These are phyloP conservation scores for Caranx melampygus DNA, from an alignment of 2,113 vertebrate genomes.

Conservation along the genomic window DNA sequence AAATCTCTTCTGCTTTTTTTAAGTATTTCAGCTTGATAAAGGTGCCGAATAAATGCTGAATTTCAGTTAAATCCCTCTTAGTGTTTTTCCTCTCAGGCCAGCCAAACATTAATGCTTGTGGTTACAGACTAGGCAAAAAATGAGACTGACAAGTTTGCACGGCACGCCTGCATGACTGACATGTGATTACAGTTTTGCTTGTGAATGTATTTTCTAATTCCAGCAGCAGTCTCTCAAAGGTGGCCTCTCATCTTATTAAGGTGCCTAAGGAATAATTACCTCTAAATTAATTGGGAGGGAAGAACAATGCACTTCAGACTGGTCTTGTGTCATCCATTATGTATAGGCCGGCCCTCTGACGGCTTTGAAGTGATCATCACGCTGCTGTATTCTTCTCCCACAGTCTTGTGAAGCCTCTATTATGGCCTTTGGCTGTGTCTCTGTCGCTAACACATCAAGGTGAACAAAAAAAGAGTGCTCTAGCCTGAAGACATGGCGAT, in stretches of 20 bases:
- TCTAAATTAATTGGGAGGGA: constrained; percentile 73
- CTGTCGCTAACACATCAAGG: constrained; percentile 70
- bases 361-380: constrained; percentile 73
- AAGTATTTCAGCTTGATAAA: not conserved
- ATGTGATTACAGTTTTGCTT: constrained; percentile 24
- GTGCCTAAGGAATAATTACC: constrained; percentile 71
- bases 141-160: not conserved
- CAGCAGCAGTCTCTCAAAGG: constrained; percentile 47
- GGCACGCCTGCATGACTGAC: constrained; percentile 22
- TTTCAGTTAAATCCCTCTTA: not conserved
- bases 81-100: not conserved
- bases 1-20: not conserved
- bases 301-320: constrained; percentile 67
- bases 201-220: constrained; percentile 43
- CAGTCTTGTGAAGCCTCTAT: constrained; percentile 67
- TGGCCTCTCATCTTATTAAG: constrained; percentile 57
- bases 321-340: constrained; percentile 74
- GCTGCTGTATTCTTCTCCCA: constrained; percentile 57
- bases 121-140: not conserved
- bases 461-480: constrained; percentile 38
- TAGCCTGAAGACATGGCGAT: constrained; percentile 32
- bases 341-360: constrained; percentile 53
- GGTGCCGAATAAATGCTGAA: not conserved
- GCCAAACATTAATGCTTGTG: not conserved
- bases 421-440: constrained; percentile 64